Evolutionary conservation across 1,140 invertebrate genomes (phyloP), one percentile per base, ranked within the genome.

Genomic region (Aphelinus atriplicis): DNA sequence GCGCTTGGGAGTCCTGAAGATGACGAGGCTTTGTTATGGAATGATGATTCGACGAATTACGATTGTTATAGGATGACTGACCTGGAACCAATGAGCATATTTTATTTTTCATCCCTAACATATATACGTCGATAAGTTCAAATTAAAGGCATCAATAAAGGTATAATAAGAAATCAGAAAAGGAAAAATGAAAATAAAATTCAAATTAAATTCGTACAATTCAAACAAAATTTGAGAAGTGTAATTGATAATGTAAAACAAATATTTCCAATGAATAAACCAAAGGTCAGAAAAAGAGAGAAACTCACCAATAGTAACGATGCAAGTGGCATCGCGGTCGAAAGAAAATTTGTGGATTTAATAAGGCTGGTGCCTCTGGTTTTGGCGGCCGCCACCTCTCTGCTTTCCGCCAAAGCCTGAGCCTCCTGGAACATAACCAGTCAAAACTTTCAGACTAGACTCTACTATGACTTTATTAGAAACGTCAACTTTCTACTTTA

Each of bases 351-450:
- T 78, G 83, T 84, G 80, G 80, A 82, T 83, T 84, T 91, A 93
- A 89, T 94, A 94, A 82, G 93, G 93, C 89, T 93, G 92, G 89
- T 93, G 92, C 90, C 93, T 92, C 89, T 93, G 92, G 87, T 91
- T 92, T 85, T 91, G 89, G 83, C 92, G 91, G 80, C 90, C 90
- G 85, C 90, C 90, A 86, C 91, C 90, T 84, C 88, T 88, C 85
- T 89, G 88, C 86, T 89, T 89, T 84, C 89, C 88, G 82, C 89
- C 89, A 87, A 88, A 89, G 87, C 89, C 90, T 88, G 90, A 90
- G 84, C 89, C 89, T 85, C 91, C 91, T 88, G 86, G 81, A 88
- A 87, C 85, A 86, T 81, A 87, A 82, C 82, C 51, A 72, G 51
- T 61, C 4, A 10, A 73, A 68, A 69, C 26, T 58, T 69, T 77